A percentile compares a stretch with the other conserved stretches of the same genome.
phyloP scores from a whole-genome alignment of 1,140 invertebrate species.

The Drosophila punjabiensis region DNA sequence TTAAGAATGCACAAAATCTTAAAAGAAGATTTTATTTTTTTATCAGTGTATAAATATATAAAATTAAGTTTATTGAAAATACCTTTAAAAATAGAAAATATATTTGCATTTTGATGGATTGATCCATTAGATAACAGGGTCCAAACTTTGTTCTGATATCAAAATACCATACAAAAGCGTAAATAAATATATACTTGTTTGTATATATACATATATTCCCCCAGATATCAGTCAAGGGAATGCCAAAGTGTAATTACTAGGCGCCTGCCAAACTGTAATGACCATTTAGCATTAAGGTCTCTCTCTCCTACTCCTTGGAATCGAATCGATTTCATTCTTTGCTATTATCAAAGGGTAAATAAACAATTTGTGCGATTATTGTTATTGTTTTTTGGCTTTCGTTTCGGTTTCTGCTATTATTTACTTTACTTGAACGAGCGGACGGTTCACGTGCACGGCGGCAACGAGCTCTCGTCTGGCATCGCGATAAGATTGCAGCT shows the following conservation, averaged over 20 bases:
- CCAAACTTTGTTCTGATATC: not conserved
- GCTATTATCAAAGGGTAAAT: slow-evolving; percentile 17
- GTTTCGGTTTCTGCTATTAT: not conserved
- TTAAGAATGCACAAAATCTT: no score
- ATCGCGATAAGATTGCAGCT: slow-evolving; percentile 50
- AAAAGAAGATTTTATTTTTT: no score
- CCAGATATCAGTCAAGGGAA: slow-evolving; percentile 3
- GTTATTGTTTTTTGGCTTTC: slow-evolving; percentile 24
- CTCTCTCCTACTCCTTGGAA: not conserved
- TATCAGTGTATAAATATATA: no score
- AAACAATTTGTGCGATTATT: slow-evolving; percentile 38
- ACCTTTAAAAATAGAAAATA: not conserved
- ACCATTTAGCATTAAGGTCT: slow-evolving; percentile 28
- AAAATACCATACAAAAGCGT: not conserved
- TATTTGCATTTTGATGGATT: slow-evolving; percentile 2
- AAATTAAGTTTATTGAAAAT: not conserved
- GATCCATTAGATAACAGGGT: not conserved
- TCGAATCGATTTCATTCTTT: slow-evolving; percentile 17
- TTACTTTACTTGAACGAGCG: not conserved
- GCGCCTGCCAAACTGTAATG: slow-evolving; percentile 33
- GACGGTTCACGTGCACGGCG: slow-evolving; percentile 46
- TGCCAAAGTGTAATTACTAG: slow-evolving; percentile 27
- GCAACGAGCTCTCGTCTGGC: slow-evolving; percentile 15
- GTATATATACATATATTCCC: not conserved
- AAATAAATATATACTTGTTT: not conserved